phyloP scores from a whole-genome alignment of 2,888 invertebrate species.

The Cylindroiulus punctatus region DNA sequence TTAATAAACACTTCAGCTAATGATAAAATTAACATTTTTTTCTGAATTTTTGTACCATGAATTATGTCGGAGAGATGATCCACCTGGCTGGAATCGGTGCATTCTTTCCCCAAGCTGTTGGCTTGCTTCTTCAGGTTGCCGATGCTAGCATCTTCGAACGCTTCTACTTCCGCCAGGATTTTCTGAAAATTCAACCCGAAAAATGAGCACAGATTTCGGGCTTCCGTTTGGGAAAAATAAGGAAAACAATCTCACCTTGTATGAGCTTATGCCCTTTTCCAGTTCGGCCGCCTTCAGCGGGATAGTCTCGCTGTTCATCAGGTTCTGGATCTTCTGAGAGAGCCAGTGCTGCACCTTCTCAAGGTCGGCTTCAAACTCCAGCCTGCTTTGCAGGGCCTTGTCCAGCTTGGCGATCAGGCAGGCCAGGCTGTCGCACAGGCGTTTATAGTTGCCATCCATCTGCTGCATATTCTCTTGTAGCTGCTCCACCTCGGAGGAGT shows the following conservation, averaged over 20 bases:
- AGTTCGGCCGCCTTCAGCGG: constrained; percentile 83
- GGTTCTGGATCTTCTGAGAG: constrained; percentile 78
- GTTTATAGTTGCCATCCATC: constrained; percentile 79
- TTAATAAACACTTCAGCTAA: no score
- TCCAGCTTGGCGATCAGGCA: constrained; percentile 78
- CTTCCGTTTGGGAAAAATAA: no score
- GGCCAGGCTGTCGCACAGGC: constrained; percentile 76
- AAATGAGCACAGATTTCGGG: not conserved
- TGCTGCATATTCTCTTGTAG: constrained; percentile 78
- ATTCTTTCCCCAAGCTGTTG: constrained; percentile 81
- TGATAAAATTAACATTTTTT: no score
- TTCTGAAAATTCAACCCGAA: constrained; percentile 64
- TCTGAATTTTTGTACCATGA: constrained; percentile 49
- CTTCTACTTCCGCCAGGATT: constrained; percentile 79
- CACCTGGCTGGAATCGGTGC: constrained; percentile 72
- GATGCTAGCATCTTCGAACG: constrained; percentile 76
- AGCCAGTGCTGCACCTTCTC: constrained; percentile 85
- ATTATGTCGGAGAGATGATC: constrained; percentile 57
- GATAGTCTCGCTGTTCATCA: constrained; percentile 69
- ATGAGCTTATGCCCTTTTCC: constrained; percentile 81
- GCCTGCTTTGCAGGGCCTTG: constrained; percentile 74
- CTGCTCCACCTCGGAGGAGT: constrained; percentile 83
- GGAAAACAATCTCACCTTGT: constrained; percentile 68
- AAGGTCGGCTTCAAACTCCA: constrained; percentile 80
- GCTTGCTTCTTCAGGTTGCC: constrained; percentile 81